Percentiles rank a stretch among this genome's conserved stretches.
phyloP scores from a whole-genome alignment of 2,888 invertebrate species.

The Papilio protenor region DNA sequence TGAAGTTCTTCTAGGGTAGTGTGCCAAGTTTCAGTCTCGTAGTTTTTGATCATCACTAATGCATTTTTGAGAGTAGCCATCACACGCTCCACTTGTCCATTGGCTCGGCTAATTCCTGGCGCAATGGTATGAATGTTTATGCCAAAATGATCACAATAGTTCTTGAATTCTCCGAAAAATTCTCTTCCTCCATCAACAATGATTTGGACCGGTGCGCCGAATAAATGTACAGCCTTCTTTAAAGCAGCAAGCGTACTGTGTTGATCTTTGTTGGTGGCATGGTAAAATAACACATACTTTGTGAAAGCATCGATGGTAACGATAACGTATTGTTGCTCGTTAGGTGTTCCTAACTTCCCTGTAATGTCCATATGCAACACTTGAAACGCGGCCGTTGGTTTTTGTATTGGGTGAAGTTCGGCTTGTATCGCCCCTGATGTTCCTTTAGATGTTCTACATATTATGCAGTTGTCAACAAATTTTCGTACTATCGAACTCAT shows the following conservation, averaged over 20 bases:
- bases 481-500: constrained; percentile 37
- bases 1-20: constrained; percentile 47
- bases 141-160: constrained; percentile 46
- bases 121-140: constrained; percentile 46
- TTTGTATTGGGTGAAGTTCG: constrained; percentile 46
- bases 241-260: constrained; percentile 42
- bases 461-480: constrained; percentile 45
- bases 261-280: constrained; percentile 42
- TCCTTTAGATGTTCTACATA: constrained; percentile 48
- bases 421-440: constrained; percentile 48
- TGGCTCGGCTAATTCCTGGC: constrained; percentile 49
- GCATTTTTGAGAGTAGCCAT: constrained; percentile 49
- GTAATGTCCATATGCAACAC: constrained; percentile 48
- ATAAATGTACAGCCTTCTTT: constrained; percentile 39
- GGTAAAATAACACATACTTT: constrained; percentile 38
- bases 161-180: constrained; percentile 47
- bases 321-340: constrained; percentile 47
- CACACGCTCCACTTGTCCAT: constrained; percentile 48
- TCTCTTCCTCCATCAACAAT: constrained; percentile 49
- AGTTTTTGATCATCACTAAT: too few species aligned
- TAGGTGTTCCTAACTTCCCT: constrained; percentile 45
- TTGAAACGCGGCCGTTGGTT: constrained; percentile 37
- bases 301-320: constrained; percentile 48
- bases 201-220: constrained; percentile 46
- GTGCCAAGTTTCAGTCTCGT: constrained; percentile 43